Conservation (phyloP, 2,797 vertebrate genomes). For the Sebastes trivittatus region DNA sequence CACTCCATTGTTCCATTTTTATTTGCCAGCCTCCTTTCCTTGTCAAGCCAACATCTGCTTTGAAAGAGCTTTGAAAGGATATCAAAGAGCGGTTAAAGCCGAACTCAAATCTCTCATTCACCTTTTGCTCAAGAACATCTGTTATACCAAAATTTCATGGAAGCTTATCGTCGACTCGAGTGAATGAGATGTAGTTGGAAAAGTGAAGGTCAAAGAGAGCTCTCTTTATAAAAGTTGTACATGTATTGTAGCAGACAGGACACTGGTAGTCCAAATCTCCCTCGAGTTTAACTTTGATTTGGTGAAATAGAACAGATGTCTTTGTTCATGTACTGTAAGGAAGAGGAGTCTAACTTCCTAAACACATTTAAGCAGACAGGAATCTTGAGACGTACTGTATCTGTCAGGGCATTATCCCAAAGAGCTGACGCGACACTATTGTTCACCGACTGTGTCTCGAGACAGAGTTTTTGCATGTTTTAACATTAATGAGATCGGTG, state of each 20-base stretch:
- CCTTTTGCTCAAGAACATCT: slow-evolving; percentile 13
- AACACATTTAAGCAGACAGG: slow-evolving; percentile 22
- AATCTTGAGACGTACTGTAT: slow-evolving; percentile 18
- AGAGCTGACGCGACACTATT: slow-evolving; percentile 53
- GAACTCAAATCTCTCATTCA: background rate
- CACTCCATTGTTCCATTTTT: slow-evolving; percentile 4
- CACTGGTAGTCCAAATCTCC: background rate
- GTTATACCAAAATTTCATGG: background rate
- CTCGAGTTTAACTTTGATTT: slow-evolving; percentile 10
- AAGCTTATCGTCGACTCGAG: background rate
- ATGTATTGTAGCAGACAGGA: background rate
- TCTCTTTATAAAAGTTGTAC: background rate
- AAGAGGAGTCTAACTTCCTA: background rate
- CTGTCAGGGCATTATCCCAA: slow-evolving; percentile 48
- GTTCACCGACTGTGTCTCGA: slow-evolving; percentile 36
- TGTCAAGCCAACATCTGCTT: slow-evolving; percentile 9
- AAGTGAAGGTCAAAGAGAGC: background rate
- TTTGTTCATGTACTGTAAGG: slow-evolving; percentile 1
- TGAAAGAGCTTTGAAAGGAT: background rate
- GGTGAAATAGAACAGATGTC: slow-evolving; percentile 13
- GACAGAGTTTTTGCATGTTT: slow-evolving; percentile 60
- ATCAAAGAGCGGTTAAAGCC: background rate
- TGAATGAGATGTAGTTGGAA: background rate
- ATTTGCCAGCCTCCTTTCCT: background rate
- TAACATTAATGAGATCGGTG: slow-evolving; percentile 61